Percentiles rank a stretch among this genome's conserved stretches.
These are phyloP conservation scores for Chloroclystis v-ata DNA, from an alignment of 2,888 invertebrate genomes.

Conservation along the genomic window DNA sequence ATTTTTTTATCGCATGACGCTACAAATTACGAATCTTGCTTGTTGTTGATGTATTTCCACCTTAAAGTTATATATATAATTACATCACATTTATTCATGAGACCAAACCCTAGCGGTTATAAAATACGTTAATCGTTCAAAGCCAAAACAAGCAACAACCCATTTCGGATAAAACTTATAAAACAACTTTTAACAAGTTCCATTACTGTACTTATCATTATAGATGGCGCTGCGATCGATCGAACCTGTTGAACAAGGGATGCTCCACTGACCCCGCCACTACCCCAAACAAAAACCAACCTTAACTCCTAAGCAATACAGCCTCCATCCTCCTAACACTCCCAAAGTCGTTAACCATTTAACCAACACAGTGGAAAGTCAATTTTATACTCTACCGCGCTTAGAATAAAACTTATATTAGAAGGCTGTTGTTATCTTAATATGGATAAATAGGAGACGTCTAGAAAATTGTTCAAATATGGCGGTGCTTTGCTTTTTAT, in stretches of 20 bases:
- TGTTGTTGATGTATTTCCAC: no score
- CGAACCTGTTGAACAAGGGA: constrained; percentile 51
- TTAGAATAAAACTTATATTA: constrained; percentile 36
- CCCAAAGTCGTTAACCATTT: constrained; percentile 26
- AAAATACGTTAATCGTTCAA: not conserved
- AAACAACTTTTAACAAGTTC: constrained; percentile 3
- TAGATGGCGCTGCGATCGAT: constrained; percentile 58
- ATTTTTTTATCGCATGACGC: no score
- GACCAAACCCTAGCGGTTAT: not conserved
- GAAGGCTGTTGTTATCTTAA: constrained; percentile 36
- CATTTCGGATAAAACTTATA: not conserved
- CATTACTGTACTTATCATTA: constrained; percentile 27
- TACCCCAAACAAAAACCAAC: constrained; percentile 25
- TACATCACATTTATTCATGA: no score
- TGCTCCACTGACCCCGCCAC: constrained; percentile 53
- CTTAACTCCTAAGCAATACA: not conserved
- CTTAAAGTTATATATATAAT: no score
- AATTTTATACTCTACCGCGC: constrained; percentile 39
- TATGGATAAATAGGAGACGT: constrained; percentile 49
- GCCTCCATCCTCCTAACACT: constrained; percentile 26
- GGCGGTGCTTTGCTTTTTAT: constrained; percentile 28
- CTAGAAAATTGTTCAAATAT: constrained; percentile 48
- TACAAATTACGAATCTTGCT: no score
- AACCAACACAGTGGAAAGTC: constrained; percentile 25
- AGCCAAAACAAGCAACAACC: not conserved